These are phyloP conservation scores for Lytechinus pictus DNA, from an alignment of 35 echinoderm and acorn worm genomes.

Conservation along the genomic window DNA sequence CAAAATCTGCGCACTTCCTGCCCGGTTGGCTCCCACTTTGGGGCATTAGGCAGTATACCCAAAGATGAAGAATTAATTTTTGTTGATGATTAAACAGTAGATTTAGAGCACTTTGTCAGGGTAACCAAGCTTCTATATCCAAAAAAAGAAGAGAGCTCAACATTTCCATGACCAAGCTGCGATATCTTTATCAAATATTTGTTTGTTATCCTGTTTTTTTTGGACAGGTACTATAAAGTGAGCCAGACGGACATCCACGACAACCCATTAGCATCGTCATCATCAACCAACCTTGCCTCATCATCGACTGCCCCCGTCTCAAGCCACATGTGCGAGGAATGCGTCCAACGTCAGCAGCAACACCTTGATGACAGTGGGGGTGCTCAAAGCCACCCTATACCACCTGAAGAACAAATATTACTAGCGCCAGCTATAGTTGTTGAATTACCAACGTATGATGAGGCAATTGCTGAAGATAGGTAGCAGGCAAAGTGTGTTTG, in stretches of 20 bases:
- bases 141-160: too few species aligned
- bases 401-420: slow-evolving; percentile 15
- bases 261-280: neutral
- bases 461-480: slow-evolving; percentile 30
- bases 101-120: too few species aligned
- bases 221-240: slow-evolving; percentile 9
- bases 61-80: too few species aligned
- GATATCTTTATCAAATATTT: neutral
- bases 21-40: too few species aligned
- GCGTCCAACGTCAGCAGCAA: neutral
- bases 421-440: slow-evolving; percentile 44
- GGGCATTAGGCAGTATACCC: too few species aligned
- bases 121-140: too few species aligned
- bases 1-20: too few species aligned
- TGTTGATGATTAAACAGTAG: too few species aligned
- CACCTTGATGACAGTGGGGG: neutral
- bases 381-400: neutral
- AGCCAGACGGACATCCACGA: neutral
- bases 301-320: neutral
- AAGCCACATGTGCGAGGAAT: slow-evolving; percentile 30
- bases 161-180: neutral
- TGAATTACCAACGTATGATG: slow-evolving; percentile 38
- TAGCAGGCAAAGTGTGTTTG: neutral
- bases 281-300: neutral
- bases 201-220: neutral